Evolutionary conservation across 2,113 vertebrate genomes (phyloP).

Genomic region (Alosa alosa): DNA sequence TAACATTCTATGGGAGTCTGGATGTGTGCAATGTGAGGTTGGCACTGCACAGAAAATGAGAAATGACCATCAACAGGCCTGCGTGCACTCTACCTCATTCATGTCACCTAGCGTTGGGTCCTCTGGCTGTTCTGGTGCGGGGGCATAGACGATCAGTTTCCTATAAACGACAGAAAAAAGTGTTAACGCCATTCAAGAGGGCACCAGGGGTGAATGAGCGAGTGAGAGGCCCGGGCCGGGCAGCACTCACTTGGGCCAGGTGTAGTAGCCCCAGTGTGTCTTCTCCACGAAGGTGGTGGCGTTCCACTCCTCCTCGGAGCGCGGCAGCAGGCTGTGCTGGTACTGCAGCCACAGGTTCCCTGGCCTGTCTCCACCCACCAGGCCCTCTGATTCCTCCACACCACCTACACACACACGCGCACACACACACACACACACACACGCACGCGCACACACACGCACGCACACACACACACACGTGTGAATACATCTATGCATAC

Average conservation of each 20-base stretch:
- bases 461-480: constrained; percentile 16
- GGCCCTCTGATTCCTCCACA: constrained; percentile 64
- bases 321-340: constrained; percentile 79
- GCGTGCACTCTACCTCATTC: constrained; percentile 76
- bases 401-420: constrained; percentile 69
- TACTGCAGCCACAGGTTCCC: constrained; percentile 94
- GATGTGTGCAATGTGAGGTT: too few relatives aligned
- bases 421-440: not conserved
- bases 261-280: constrained; percentile 93
- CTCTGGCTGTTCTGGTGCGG: constrained; percentile 80
- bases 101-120: constrained; percentile 84
- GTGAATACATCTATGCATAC: not conserved
- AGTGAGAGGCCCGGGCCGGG: not conserved
- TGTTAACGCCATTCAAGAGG: constrained; percentile 3
- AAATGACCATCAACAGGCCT: too few relatives aligned
- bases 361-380: constrained; percentile 83
- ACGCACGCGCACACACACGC: constrained; percentile 4
- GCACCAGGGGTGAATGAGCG: constrained; percentile 38
- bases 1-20: too few relatives aligned
- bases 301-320: constrained; percentile 84
- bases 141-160: constrained; percentile 88
- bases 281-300: constrained; percentile 86
- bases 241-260: constrained; percentile 82
- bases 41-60: not conserved
- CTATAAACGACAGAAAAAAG: constrained; percentile 59